A percentile compares a stretch with the other conserved stretches of the same genome.
Evolutionary conservation across 1,140 invertebrate species (phyloP).

Genomic region (Aphis craccivora): DNA sequence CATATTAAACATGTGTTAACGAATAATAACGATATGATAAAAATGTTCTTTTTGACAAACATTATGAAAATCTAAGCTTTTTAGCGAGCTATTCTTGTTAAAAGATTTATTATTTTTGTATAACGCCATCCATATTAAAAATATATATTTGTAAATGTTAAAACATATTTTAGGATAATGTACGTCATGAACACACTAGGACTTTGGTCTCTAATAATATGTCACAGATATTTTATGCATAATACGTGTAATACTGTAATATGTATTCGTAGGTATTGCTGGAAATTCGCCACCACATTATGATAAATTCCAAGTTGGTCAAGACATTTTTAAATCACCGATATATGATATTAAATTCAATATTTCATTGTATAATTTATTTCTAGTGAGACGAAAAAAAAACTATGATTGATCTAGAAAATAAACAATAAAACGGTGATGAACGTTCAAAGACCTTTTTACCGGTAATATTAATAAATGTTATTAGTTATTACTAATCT

Average conservation of each 20-base stretch:
- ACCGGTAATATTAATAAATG: background rate
- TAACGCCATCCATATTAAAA: background rate
- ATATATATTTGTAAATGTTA: background rate
- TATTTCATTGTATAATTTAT: background rate
- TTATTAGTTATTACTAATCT: background rate
- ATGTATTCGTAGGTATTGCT: background rate
- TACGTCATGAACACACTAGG: background rate
- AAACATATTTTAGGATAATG: slow-evolving; percentile 19
- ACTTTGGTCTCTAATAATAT: slow-evolving; percentile 18
- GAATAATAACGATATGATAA: background rate
- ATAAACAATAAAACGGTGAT: background rate
- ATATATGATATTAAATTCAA: background rate
- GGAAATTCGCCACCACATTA: background rate
- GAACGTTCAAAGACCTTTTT: background rate
- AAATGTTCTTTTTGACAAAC: background rate
- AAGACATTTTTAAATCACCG: no score
- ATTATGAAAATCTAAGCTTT: background rate
- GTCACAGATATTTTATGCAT: background rate
- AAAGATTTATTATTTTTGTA: slow-evolving; percentile 35
- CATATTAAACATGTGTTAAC: background rate
- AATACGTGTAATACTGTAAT: no score
- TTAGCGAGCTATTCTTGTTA: background rate
- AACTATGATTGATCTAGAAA: background rate
- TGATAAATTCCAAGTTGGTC: background rate
- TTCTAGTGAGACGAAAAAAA: background rate